These are phyloP conservation scores for Oligia fasciuncula DNA, from an alignment of 2,888 invertebrate species.

Conservation along the genomic window DNA sequence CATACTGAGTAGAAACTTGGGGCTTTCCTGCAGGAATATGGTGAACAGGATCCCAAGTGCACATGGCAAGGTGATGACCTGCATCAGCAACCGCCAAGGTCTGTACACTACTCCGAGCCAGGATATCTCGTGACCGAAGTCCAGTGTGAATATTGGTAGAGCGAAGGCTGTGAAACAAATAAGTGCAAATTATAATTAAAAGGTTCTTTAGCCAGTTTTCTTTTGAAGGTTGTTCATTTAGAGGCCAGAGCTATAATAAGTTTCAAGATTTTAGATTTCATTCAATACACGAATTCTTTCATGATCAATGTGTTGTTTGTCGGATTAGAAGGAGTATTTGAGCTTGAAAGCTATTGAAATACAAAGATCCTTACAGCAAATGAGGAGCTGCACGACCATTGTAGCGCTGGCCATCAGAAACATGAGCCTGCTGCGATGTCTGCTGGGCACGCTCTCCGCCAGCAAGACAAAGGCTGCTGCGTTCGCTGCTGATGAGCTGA, in stretches of 20 bases:
- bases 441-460: slow-evolving; percentile 79
- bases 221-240: too few species aligned
- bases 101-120: slow-evolving; percentile 88
- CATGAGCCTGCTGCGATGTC: slow-evolving; percentile 78
- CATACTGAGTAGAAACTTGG: slow-evolving; percentile 92
- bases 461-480: slow-evolving; percentile 83
- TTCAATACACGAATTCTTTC: not conserved
- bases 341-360: not conserved
- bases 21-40: slow-evolving; percentile 92
- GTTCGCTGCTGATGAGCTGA: slow-evolving; percentile 83
- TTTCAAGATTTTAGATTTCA: not conserved
- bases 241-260: not conserved
- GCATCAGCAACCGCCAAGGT: slow-evolving; percentile 93
- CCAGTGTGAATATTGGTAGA: slow-evolving; percentile 75
- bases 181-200: not conserved
- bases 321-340: not conserved
- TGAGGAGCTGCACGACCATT: slow-evolving; percentile 79
- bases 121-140: slow-evolving; percentile 78
- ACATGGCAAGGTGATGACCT: slow-evolving; percentile 91
- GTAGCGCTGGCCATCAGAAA: slow-evolving; percentile 83
- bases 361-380: slow-evolving; percentile 73
- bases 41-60: slow-evolving; percentile 90
- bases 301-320: not conserved
- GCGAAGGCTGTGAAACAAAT: slow-evolving; percentile 74
- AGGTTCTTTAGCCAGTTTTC: not conserved